A percentile compares a stretch with the other conserved stretches of the same genome.
These are phyloP conservation scores for Tylochromis polylepis DNA, from an alignment of 2,113 vertebrate genomes.

Conservation along the genomic window DNA sequence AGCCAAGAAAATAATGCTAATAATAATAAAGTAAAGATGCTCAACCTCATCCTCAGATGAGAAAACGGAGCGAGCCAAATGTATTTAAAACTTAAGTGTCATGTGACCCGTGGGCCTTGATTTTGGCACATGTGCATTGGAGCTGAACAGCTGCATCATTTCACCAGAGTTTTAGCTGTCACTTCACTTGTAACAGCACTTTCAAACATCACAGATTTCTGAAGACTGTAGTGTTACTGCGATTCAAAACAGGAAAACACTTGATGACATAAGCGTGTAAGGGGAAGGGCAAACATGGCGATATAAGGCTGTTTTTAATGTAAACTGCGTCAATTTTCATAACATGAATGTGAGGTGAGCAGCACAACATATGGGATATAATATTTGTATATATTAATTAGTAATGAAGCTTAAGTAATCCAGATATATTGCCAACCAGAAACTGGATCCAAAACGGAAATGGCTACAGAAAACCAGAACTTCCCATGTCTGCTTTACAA, in stretches of 20 bases:
- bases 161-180: neutral
- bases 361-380: neutral
- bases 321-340: neutral
- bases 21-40: neutral
- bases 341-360: neutral
- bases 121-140: neutral
- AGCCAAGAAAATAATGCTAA: neutral
- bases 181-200: neutral
- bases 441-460: neutral
- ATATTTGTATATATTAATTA: neutral
- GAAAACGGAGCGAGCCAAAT: neutral
- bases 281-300: neutral
- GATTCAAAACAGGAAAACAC: neutral
- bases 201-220: neutral
- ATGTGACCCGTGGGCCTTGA: neutral
- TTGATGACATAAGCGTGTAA: neutral
- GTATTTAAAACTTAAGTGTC: neutral
- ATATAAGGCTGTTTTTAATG: neutral
- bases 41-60: neutral
- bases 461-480: neutral
- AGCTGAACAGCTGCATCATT: neutral
- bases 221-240: neutral
- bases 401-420: neutral
- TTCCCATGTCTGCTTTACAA: neutral
- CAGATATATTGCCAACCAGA: neutral